Evolutionary conservation across 2,888 invertebrate species (phyloP).

Genomic region (Cataglyphis altisquamis): DNA sequence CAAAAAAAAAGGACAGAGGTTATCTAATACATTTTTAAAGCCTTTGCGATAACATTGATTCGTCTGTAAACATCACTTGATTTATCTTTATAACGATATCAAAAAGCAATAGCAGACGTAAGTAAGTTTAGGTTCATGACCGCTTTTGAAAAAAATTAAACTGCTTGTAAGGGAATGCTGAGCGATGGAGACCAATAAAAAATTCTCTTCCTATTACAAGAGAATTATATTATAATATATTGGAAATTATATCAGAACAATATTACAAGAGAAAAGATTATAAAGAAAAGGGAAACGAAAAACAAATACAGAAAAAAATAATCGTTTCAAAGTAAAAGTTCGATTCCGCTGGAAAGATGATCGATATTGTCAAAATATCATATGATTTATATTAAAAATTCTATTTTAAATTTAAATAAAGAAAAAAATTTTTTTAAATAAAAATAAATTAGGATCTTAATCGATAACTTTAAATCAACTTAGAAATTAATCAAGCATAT

Average conservation of each 20-base stretch:
- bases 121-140: conserved; percentile 16
- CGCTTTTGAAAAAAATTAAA: neutral
- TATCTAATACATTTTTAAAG: conserved; percentile 18
- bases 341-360: neutral
- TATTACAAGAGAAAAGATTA: neutral
- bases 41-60: neutral
- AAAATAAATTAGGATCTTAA: neutral
- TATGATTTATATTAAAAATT: neutral
- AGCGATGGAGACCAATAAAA: neutral
- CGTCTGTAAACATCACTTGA: neutral
- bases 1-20: neutral
- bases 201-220: neutral
- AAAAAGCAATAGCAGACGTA: neutral
- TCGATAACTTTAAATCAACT: neutral
- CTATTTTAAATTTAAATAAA: neutral
- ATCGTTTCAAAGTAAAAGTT: neutral
- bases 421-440: neutral
- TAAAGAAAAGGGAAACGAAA: neutral
- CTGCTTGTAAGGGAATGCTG: neutral
- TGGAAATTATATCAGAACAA: neutral
- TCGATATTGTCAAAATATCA: neutral
- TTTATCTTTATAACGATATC: neutral
- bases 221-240: neutral
- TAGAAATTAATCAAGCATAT: neutral
- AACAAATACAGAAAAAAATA: neutral